Evolutionary conservation across 1,140 invertebrate genomes (phyloP).

Genomic region (Melipona quadrifasciata): DNA sequence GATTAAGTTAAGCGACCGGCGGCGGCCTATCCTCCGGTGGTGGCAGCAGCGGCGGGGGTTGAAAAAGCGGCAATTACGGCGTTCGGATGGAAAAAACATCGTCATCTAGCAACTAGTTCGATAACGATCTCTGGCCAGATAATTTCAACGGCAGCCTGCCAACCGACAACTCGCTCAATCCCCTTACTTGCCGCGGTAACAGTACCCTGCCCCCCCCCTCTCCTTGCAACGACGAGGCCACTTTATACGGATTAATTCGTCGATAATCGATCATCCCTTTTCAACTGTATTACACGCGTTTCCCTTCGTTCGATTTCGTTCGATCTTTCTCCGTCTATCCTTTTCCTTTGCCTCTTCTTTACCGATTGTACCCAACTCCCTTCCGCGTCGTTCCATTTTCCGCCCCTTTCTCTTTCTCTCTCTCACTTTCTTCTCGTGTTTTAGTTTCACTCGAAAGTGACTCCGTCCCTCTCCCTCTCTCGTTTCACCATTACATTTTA

Average conservation of each 20-base stretch:
- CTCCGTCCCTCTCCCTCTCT: no score
- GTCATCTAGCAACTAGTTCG: slow-evolving; percentile 49
- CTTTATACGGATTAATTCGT: slow-evolving; percentile 53
- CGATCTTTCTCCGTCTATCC: no score
- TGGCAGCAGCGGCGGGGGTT: neutral
- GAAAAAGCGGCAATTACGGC: slow-evolving; percentile 56
- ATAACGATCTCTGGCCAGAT: slow-evolving; percentile 51
- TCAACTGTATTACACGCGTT: neutral
- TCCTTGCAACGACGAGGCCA: slow-evolving; percentile 9
- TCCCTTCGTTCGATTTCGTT: neutral
- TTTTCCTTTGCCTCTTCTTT: no score
- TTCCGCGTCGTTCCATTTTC: neutral
- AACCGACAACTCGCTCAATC: neutral
- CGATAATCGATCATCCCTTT: slow-evolving; percentile 51
- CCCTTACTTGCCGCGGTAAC: neutral
- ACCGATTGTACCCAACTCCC: neutral
- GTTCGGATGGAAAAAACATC: slow-evolving; percentile 50
- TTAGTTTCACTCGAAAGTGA: neutral
- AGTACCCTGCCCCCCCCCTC: neutral
- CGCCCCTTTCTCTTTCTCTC: no score
- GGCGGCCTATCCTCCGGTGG: neutral
- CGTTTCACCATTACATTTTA: neutral
- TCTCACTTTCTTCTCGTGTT: no score
- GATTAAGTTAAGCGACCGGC: slow-evolving; percentile 24
- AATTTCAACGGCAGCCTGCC: slow-evolving; percentile 43